Conservation (phyloP, 1,140 invertebrate genomes). For the Dufourea novaeangliae region DNA sequence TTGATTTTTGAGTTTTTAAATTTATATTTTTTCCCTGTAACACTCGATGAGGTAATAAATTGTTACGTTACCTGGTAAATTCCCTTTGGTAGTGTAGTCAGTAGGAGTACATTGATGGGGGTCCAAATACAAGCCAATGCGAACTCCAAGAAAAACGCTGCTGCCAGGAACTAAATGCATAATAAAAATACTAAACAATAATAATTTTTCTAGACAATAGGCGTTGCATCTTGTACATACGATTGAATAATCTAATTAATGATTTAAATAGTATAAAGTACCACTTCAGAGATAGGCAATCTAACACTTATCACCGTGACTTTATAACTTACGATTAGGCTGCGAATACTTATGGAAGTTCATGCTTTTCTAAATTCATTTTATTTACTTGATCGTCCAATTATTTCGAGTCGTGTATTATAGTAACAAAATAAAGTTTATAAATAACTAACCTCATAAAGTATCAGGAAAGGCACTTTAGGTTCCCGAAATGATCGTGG, state of each 20-base stretch:
- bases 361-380: too few relatives aligned
- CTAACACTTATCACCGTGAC: too few relatives aligned
- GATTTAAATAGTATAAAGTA: too few relatives aligned
- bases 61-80: conserved; percentile 65
- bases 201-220: too few relatives aligned
- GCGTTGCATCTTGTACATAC: too few relatives aligned
- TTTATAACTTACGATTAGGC: too few relatives aligned
- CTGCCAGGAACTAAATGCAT: conserved; percentile 67
- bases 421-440: neutral
- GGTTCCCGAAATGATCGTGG: conserved; percentile 64
- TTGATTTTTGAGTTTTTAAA: too few relatives aligned
- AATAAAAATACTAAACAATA: too few relatives aligned
- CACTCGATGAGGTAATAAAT: neutral
- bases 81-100: conserved; percentile 57
- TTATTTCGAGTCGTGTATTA: neutral
- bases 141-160: conserved; percentile 72
- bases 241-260: too few relatives aligned
- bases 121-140: conserved; percentile 68
- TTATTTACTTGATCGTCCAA: too few relatives aligned
- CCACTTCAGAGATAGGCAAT: neutral
- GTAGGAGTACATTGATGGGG: conserved; percentile 67
- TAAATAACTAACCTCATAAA: conserved; percentile 69
- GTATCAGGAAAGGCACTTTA: conserved; percentile 47
- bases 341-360: too few relatives aligned
- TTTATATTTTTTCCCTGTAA: neutral